These are phyloP conservation scores for Darwinula stevensoni DNA, from an alignment of 2,888 invertebrate species.

Conservation along the genomic window DNA sequence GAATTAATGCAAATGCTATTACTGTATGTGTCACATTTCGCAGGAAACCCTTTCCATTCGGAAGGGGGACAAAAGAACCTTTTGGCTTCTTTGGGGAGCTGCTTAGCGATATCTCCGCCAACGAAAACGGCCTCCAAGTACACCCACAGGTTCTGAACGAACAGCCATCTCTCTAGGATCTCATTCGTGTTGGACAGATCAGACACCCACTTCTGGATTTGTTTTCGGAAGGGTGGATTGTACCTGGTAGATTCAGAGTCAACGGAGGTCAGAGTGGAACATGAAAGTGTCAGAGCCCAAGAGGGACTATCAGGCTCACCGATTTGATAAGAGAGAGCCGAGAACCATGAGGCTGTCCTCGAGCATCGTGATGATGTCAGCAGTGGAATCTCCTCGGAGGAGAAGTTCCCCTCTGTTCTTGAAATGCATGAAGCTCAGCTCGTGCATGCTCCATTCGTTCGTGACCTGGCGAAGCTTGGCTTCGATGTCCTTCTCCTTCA, in stretches of 20 bases:
- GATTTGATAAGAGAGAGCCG: slow-evolving; percentile 68
- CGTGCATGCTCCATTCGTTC: slow-evolving; percentile 79
- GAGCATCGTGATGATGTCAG: slow-evolving; percentile 72
- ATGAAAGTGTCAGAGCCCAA: slow-evolving; percentile 1
- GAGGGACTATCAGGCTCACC: no score
- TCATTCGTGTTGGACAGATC: slow-evolving; percentile 87
- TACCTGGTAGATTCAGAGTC: slow-evolving; percentile 36
- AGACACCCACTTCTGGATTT: slow-evolving; percentile 80
- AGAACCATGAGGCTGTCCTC: slow-evolving; percentile 93
- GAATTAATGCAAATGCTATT: neutral
- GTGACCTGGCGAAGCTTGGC: slow-evolving; percentile 78
- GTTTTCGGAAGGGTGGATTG: slow-evolving; percentile 83
- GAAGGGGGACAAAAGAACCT: slow-evolving; percentile 16
- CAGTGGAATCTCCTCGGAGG: slow-evolving; percentile 70
- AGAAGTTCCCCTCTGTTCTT: slow-evolving; percentile 78
- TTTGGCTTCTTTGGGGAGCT: slow-evolving; percentile 75
- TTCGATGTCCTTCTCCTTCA: slow-evolving; percentile 93
- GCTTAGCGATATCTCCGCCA: slow-evolving; percentile 94
- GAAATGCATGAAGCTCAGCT: slow-evolving; percentile 73
- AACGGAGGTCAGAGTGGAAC: neutral
- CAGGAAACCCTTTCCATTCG: no score
- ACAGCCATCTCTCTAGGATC: slow-evolving; percentile 76
- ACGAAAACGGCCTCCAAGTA: slow-evolving; percentile 93
- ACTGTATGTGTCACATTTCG: no score
- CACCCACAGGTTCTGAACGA: slow-evolving; percentile 95